Conservation (phyloP, 2,797 vertebrate genomes). For the Hylomyscus alleni region DNA sequence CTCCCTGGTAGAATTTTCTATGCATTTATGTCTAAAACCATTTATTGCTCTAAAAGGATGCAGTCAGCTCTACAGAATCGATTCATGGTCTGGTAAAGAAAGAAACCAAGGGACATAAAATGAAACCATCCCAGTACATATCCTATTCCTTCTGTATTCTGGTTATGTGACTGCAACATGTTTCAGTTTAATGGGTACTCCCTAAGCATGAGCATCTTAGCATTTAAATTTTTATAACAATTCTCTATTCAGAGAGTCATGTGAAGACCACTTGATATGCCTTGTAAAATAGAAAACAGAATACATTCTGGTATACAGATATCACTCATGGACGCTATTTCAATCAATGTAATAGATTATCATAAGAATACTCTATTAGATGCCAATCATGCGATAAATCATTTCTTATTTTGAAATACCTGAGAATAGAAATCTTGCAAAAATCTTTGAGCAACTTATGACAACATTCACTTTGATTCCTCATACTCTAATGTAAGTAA, state of each 20-base stretch:
- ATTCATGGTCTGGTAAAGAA: not conserved
- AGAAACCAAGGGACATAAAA: slow-evolving; percentile 49
- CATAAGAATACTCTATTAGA: not conserved
- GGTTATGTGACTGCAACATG: slow-evolving; percentile 2
- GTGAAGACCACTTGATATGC: slow-evolving; percentile 6
- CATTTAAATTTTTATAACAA: slow-evolving; percentile 16
- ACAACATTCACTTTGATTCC: not conserved
- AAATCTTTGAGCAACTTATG: not conserved
- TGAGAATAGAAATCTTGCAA: slow-evolving; percentile 13
- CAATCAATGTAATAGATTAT: slow-evolving; percentile 16
- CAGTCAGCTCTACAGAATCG: not conserved
- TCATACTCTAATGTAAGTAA: slow-evolving; percentile 3
- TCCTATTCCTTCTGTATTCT: slow-evolving; percentile 30
- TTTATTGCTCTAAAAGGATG: not conserved
- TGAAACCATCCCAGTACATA: slow-evolving; percentile 21
- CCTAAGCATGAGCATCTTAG: not conserved
- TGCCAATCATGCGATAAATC: not conserved
- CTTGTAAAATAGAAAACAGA: not conserved
- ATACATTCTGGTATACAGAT: not conserved
- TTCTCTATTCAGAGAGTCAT: not conserved
- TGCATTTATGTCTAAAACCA: slow-evolving; percentile 17
- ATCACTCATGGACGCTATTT: not conserved
- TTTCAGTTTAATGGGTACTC: not conserved
- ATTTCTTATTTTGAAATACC: slow-evolving; percentile 31
- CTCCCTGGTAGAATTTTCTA: not conserved